Conservation (phyloP, 2,797 vertebrate genomes). For the Amazona ochrocephala region DNA sequence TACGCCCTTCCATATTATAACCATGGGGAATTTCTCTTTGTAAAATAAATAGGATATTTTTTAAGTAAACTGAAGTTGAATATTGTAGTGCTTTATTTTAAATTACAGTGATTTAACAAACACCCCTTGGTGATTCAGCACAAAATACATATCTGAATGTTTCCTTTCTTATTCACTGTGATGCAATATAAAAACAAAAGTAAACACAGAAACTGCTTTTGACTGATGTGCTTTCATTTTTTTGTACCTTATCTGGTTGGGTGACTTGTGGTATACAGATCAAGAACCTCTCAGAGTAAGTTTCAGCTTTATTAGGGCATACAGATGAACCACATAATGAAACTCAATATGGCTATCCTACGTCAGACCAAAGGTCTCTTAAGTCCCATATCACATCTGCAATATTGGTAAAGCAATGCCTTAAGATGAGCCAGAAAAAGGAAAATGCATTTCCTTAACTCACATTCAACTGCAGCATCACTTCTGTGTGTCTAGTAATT, state of each 20-base stretch:
- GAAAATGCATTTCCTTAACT: neutral
- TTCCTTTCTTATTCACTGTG: neutral
- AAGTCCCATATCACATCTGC: neutral
- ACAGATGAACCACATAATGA: neutral
- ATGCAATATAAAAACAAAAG: neutral
- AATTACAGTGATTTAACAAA: conserved; percentile 4
- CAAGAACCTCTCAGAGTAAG: neutral
- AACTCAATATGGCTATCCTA: neutral
- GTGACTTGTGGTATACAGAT: neutral
- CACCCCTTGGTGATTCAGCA: neutral
- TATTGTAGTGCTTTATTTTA: neutral
- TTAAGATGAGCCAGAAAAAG: neutral
- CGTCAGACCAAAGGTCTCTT: neutral
- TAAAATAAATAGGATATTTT: neutral
- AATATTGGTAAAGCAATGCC: neutral
- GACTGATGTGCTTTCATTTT: neutral
- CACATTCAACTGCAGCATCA: neutral
- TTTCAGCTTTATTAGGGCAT: neutral
- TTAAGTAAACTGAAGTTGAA: neutral
- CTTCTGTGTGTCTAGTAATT: neutral
- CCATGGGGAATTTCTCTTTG: neutral
- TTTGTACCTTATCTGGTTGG: neutral
- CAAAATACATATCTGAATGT: neutral
- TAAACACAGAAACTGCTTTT: neutral
- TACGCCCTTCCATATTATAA: neutral